Percentiles rank a stretch among this genome's conserved stretches.
Conservation (phyloP, 2,113 vertebrate species). For the Hemiprocne comata region DNA sequence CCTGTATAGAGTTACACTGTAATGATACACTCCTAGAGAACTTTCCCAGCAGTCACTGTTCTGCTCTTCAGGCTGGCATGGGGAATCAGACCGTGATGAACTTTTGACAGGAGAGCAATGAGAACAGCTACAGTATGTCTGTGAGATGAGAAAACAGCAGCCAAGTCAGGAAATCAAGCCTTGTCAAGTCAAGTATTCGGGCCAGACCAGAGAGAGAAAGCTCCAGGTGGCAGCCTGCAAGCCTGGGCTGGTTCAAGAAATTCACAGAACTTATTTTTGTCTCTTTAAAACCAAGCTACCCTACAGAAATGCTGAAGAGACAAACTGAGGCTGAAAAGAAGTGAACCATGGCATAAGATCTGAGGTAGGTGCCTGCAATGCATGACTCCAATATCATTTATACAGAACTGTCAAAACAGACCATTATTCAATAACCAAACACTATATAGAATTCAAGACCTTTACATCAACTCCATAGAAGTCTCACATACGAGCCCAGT, state of each 20-base stretch:
- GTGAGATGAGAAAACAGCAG: not conserved
- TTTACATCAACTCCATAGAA: not conserved
- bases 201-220: not conserved
- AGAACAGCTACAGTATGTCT: not conserved
- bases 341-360: fast-evolving
- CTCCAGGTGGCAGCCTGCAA: not conserved
- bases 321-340: not conserved
- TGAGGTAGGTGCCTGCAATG: no score
- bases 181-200: fast-evolving
- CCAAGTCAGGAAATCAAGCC: not conserved
- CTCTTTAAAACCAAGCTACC: not conserved
- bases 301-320: not conserved
- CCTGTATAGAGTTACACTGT: not conserved
- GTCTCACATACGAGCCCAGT: not conserved
- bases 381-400: fast-evolving
- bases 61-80: not conserved
- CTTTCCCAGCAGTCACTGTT: conserved; percentile 3
- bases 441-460: fast-evolving
- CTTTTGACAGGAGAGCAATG: not conserved
- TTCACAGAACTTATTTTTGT: not conserved
- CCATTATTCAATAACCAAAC: not conserved
- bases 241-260: not conserved
- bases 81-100: not conserved
- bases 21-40: not conserved
- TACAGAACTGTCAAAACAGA: not conserved